A percentile compares a stretch with the other conserved stretches of the same genome.
Evolutionary conservation across 2,888 invertebrate genomes (phyloP).

Genomic region (Steinernema hermaphroditum): DNA sequence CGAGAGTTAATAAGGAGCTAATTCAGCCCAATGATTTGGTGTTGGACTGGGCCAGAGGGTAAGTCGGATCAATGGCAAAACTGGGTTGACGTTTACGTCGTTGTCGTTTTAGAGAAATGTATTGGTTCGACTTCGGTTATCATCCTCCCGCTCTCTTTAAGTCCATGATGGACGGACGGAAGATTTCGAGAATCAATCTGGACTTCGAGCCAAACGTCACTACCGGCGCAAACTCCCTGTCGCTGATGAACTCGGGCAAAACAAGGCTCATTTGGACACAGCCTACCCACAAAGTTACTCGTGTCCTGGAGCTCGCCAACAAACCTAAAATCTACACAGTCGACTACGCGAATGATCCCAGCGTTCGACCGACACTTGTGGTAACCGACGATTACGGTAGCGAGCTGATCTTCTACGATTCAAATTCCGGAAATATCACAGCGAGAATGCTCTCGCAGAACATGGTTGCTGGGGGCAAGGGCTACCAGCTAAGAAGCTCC

Average conservation of each 20-base stretch:
- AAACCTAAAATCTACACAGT: slow-evolving; percentile 37
- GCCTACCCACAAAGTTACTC: slow-evolving; percentile 33
- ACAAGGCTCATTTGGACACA: slow-evolving; percentile 36
- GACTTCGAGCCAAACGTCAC: slow-evolving; percentile 33
- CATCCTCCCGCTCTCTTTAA: slow-evolving; percentile 34
- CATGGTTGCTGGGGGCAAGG: slow-evolving; percentile 35
- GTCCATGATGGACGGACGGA: slow-evolving; percentile 41
- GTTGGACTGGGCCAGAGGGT: slow-evolving; percentile 26
- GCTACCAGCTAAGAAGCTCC: slow-evolving; percentile 32
- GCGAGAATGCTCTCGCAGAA: slow-evolving; percentile 34
- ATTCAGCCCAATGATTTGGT: slow-evolving; percentile 38
- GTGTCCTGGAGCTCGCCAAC: slow-evolving; percentile 32
- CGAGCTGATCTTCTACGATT: slow-evolving; percentile 39
- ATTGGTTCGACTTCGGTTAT: slow-evolving; percentile 43
- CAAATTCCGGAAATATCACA: slow-evolving; percentile 32
- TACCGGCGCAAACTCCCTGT: slow-evolving; percentile 30
- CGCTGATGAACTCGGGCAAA: slow-evolving; percentile 30
- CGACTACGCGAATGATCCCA: slow-evolving; percentile 33
- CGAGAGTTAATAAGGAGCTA: neutral
- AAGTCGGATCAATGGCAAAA: too few relatives aligned
- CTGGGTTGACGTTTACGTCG: neutral
- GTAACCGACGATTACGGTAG: slow-evolving; percentile 34
- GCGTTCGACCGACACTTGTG: slow-evolving; percentile 22
- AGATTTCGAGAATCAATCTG: slow-evolving; percentile 31
- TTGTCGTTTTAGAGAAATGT: slow-evolving; percentile 36